phyloP scores from a whole-genome alignment of 2,113 vertebrate species.

The Gymnocephalus cernua region DNA sequence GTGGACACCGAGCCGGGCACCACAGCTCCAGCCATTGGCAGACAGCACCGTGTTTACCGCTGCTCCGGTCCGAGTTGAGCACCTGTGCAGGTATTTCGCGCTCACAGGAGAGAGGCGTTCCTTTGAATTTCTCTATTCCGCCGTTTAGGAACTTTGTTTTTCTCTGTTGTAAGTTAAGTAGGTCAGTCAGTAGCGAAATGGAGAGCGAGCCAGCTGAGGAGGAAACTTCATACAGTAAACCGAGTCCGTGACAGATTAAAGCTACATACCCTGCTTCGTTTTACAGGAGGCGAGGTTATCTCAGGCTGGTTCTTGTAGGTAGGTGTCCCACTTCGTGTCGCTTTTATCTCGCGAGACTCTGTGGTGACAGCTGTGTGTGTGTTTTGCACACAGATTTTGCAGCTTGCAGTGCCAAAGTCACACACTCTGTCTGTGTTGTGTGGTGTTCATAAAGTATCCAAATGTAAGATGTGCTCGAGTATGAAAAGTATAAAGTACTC shows the following conservation, averaged over 20 bases:
- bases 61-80: neutral
- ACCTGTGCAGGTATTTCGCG: conserved; percentile 58
- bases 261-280: neutral
- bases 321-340: neutral
- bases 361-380: neutral
- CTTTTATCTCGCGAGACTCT: conserved; percentile 56
- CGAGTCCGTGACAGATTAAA: neutral
- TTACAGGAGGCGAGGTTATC: neutral
- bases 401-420: neutral
- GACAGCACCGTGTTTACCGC: neutral
- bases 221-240: neutral
- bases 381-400: no score
- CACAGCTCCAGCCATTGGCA: conserved; percentile 40
- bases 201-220: neutral
- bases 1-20: conserved; percentile 60
- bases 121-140: neutral
- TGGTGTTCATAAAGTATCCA: neutral
- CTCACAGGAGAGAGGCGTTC: neutral
- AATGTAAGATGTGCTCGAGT: neutral
- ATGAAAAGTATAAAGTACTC: neutral
- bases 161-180: conserved; percentile 12
- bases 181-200: conserved; percentile 51
- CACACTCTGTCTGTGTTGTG: neutral
- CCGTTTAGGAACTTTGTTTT: neutral
- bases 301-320: neutral